Conservation (phyloP, 2,888 invertebrate species). For the Plagodis pulveraria region DNA sequence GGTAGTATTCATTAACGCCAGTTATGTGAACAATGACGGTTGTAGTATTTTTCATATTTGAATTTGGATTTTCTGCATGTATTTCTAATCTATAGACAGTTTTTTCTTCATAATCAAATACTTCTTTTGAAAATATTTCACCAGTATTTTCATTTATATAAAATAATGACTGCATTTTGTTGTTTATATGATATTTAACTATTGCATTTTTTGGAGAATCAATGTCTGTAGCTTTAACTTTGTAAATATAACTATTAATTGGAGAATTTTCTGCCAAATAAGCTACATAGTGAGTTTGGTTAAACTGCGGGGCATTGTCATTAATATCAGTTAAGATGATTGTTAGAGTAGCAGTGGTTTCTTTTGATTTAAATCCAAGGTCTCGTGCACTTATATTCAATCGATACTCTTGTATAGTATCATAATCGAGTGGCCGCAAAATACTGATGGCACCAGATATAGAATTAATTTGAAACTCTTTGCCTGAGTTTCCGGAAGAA, state of each 20-base stretch:
- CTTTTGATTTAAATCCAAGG: slow-evolving; percentile 91
- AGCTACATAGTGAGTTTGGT: slow-evolving; percentile 90
- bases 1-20: slow-evolving; percentile 95
- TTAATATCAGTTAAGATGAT: slow-evolving; percentile 96
- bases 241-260: slow-evolving; percentile 89
- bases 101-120: slow-evolving; percentile 95
- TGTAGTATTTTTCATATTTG: slow-evolving; percentile 90
- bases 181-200: slow-evolving; percentile 92
- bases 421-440: slow-evolving; percentile 93
- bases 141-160: slow-evolving; percentile 91
- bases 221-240: slow-evolving; percentile 91
- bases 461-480: slow-evolving; percentile 92
- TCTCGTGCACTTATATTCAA: slow-evolving; percentile 95
- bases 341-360: slow-evolving; percentile 91
- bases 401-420: slow-evolving; percentile 92
- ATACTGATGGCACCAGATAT: slow-evolving; percentile 92
- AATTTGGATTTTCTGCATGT: slow-evolving; percentile 94
- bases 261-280: slow-evolving; percentile 93
- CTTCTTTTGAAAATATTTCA: slow-evolving; percentile 88
- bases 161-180: slow-evolving; percentile 91
- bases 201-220: slow-evolving; percentile 95
- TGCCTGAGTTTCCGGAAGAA: slow-evolving; percentile 92
- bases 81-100: slow-evolving; percentile 90
- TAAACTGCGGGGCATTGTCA: slow-evolving; percentile 95
- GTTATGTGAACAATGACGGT: slow-evolving; percentile 90